Percentiles rank a stretch among this genome's conserved stretches.
phyloP scores from a whole-genome alignment of 2,113 vertebrate genomes.

The Otocyon megalotis region DNA sequence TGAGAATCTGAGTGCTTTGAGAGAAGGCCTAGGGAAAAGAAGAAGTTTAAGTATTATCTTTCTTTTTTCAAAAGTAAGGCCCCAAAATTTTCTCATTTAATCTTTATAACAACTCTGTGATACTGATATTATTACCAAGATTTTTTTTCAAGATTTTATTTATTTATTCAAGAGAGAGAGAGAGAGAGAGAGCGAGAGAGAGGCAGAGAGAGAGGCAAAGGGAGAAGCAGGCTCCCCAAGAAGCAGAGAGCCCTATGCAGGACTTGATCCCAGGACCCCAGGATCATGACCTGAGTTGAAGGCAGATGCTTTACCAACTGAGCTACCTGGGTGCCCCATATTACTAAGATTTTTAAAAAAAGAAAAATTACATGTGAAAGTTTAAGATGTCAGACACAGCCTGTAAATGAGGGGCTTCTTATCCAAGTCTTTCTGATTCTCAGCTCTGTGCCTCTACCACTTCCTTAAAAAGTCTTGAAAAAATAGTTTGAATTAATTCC shows the following conservation, averaged over 20 bases:
- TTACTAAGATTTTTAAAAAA: background rate
- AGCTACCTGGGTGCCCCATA: too few relatives aligned
- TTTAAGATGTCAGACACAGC: background rate
- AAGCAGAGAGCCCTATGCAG: too few relatives aligned
- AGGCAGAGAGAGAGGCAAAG: too few relatives aligned
- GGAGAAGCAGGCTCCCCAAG: too few relatives aligned
- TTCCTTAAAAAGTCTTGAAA: background rate
- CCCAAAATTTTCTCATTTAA: background rate
- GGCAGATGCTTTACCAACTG: too few relatives aligned
- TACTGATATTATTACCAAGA: too few relatives aligned
- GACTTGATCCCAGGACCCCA: too few relatives aligned
- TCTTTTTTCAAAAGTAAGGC: background rate
- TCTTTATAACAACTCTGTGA: background rate
- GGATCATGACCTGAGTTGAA: too few relatives aligned
- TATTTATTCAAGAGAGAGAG: too few relatives aligned
- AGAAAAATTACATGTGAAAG: background rate
- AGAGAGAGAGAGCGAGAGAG: too few relatives aligned
- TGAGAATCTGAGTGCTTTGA: background rate
- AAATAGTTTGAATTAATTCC: background rate
- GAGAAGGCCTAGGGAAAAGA: background rate
- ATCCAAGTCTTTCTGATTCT: background rate
- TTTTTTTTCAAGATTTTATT: background rate
- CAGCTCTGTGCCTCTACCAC: background rate
- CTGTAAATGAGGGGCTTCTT: background rate
- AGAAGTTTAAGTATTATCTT: background rate